These are phyloP conservation scores for Meta bourneti DNA, from an alignment of 2,888 invertebrate genomes.

Conservation along the genomic window DNA sequence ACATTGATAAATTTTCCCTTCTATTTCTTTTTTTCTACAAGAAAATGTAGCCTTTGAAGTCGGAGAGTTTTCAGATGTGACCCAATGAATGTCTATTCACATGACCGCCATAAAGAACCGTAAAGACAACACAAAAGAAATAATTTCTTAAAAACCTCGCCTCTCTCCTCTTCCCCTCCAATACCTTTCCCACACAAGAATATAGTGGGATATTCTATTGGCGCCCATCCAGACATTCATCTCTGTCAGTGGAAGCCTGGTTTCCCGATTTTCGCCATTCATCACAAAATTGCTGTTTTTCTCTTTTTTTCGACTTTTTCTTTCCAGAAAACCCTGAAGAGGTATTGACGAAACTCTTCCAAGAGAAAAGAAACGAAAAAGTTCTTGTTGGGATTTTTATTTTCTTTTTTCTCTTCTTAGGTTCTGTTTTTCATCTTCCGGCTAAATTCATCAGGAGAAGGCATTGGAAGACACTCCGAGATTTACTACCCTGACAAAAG, in stretches of 20 bases:
- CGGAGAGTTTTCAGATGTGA: background rate
- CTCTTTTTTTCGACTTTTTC: conserved; percentile 27
- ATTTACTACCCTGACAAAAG: conserved; percentile 63
- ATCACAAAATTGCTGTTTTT: conserved; percentile 57
- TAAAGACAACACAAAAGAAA: conserved; percentile 67
- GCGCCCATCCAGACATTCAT: conserved; percentile 66
- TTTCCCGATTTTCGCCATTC: conserved; percentile 64
- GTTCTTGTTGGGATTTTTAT: conserved; percentile 22
- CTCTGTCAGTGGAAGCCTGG: conserved; percentile 62
- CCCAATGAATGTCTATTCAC: conserved; percentile 14
- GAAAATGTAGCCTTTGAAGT: background rate
- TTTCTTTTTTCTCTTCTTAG: conserved; percentile 22
- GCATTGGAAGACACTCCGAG: conserved; percentile 1
- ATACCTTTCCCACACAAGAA: conserved; percentile 37
- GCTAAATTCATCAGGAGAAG: conserved; percentile 66
- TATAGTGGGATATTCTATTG: conserved; percentile 57
- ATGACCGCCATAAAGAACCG: conserved; percentile 34
- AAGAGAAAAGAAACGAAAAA: conserved; percentile 34
- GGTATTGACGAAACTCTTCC: conserved; percentile 35
- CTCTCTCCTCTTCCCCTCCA: background rate
- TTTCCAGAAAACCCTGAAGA: conserved; percentile 41
- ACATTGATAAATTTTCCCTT: conserved; percentile 40
- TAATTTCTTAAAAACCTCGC: conserved; percentile 52
- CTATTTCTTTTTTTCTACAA: background rate
- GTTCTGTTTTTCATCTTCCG: conserved; percentile 73